Conservation (phyloP, 2,797 vertebrate species). For the Mus minutoides region DNA sequence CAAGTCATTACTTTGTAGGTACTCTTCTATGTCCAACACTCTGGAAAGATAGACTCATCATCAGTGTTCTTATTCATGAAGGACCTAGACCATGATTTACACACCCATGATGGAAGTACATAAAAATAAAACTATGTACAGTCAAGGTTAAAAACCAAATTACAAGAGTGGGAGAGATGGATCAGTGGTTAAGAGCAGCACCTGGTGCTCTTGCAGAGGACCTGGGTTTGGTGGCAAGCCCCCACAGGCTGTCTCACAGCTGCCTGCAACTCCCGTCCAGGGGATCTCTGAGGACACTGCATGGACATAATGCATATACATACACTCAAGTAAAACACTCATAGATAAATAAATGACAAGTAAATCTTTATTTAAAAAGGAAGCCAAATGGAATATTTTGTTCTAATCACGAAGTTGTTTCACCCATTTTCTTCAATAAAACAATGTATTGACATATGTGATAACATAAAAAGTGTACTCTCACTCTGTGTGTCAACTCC, state of each 20-base stretch:
- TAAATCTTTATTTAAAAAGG: neutral
- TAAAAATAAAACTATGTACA: neutral
- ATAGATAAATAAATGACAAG: neutral
- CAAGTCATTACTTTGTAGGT: neutral
- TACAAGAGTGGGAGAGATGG: neutral
- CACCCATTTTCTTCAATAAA: neutral
- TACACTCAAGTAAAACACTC: neutral
- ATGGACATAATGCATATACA: neutral
- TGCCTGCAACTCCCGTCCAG: neutral
- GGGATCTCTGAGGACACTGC: neutral
- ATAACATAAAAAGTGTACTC: neutral
- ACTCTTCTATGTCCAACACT: neutral
- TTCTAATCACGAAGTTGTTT: neutral
- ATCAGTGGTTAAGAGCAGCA: neutral
- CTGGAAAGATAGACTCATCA: neutral
- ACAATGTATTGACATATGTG: neutral
- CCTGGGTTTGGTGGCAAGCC: neutral
- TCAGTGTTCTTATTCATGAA: neutral
- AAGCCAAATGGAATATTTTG: neutral
- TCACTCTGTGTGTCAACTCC: neutral
- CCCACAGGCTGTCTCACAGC: neutral
- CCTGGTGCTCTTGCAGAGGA: neutral
- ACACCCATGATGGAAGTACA: neutral
- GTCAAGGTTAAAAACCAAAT: neutral
- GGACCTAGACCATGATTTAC: neutral